phyloP scores from a whole-genome alignment of 2,113 vertebrate species.

The Pantherophis guttatus region DNA sequence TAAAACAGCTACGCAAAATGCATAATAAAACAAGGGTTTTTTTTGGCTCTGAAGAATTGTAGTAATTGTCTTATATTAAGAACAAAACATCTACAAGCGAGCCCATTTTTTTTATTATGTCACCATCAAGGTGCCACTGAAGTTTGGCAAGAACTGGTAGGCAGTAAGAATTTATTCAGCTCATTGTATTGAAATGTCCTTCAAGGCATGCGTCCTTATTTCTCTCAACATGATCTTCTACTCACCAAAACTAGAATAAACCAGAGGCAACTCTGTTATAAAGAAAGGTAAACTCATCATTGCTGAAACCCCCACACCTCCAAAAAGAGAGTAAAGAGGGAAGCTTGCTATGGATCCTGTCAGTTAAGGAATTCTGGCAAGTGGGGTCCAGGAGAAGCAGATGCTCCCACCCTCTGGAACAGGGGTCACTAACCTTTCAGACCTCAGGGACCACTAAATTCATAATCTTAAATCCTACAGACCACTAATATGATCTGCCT shows the following conservation, averaged over 20 bases:
- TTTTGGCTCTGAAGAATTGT: constrained; percentile 21
- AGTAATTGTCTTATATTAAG: constrained; percentile 22
- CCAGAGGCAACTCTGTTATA: background rate
- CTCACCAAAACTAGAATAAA: background rate
- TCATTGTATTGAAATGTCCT: background rate
- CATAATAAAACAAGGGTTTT: constrained; percentile 35
- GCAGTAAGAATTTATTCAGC: background rate
- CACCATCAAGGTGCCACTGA: background rate
- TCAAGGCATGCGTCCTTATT: background rate
- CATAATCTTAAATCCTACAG: too few relatives aligned
- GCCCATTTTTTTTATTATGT: background rate
- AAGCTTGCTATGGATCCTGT: background rate
- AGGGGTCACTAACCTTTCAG: too few relatives aligned
- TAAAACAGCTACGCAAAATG: constrained; percentile 41
- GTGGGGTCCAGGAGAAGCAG: too few relatives aligned
- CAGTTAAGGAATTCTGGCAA: too few relatives aligned
- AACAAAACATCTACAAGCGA: background rate
- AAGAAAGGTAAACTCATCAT: background rate
- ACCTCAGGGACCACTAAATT: too few relatives aligned
- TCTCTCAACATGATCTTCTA: background rate
- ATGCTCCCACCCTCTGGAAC: too few relatives aligned
- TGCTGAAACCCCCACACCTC: background rate
- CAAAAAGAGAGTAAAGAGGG: background rate
- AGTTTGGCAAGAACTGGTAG: background rate
- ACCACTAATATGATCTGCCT: too few relatives aligned